Evolutionary conservation across 2,888 invertebrate species (phyloP).

Genomic region (Zhengitettix transpicula): DNA sequence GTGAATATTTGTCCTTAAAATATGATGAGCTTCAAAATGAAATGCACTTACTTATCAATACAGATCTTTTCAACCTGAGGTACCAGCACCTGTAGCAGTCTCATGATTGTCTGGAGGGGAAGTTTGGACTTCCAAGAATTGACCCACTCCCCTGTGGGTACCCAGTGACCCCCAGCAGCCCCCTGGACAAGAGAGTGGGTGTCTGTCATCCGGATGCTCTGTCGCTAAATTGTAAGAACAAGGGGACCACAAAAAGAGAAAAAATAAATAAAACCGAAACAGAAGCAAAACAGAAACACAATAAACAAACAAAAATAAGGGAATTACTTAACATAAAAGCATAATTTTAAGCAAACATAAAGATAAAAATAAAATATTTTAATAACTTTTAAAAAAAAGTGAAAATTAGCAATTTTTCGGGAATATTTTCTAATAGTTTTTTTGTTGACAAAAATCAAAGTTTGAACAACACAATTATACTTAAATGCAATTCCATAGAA

Average conservation of each 20-base stretch:
- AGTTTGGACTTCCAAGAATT: slow-evolving; percentile 91
- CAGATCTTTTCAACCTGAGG: slow-evolving; percentile 99
- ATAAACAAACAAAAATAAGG: too few relatives aligned
- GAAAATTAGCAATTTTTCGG: too few relatives aligned
- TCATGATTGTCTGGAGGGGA: slow-evolving; percentile 97
- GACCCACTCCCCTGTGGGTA: slow-evolving; percentile 93
- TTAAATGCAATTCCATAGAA: too few relatives aligned
- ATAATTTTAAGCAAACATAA: too few relatives aligned
- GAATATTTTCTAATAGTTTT: too few relatives aligned
- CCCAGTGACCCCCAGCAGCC: slow-evolving; percentile 42
- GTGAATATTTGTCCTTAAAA: background rate
- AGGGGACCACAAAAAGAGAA: slow-evolving; percentile 7
- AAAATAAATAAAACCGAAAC: slow-evolving; percentile 3
- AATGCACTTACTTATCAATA: slow-evolving; percentile 74
- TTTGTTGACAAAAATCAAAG: too few relatives aligned
- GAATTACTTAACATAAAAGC: too few relatives aligned
- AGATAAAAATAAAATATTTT: too few relatives aligned
- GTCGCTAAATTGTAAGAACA: slow-evolving; percentile 29
- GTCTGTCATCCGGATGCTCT: slow-evolving; percentile 42
- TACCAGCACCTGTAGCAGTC: slow-evolving; percentile 91
- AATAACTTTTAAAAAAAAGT: too few relatives aligned
- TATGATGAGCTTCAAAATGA: background rate
- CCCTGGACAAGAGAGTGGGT: slow-evolving; percentile 17
- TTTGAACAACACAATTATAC: too few relatives aligned
- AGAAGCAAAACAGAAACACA: too few relatives aligned